Base-by-base conservation (phyloP, 2,797 vertebrate genomes). In the Potorous gilbertii region DNA sequence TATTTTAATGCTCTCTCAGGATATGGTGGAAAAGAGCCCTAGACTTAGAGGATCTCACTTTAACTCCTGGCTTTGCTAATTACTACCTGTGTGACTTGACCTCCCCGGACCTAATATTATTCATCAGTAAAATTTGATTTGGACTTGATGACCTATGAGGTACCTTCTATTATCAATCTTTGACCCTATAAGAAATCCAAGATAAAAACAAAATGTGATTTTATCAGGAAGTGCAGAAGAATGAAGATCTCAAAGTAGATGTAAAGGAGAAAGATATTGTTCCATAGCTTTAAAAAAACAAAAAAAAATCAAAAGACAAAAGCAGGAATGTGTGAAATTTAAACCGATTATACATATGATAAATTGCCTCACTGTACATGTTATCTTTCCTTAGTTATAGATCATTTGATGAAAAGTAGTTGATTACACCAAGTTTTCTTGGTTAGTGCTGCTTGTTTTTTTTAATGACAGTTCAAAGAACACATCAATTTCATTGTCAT, bases 381-480 rank as follows among this genome's bases (percentile, higher is more conserved):
- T 56, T 97, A 93, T 96, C 21, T 93, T 89, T 92, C 90, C 91
- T 89, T 50, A 74, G 93, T 96, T 96, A 95, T 57, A 97, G 66
- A 97, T 93, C 91, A 93, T 96, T 97, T 97, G 96, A 94, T 96
- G 96, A 93, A 93, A 97, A 91, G 8, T 96, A 97, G 97, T 21
- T 96, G 66, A 97, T 97, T 97, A 96, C 95, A 98, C 92, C 54
- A 97, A 95, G 95, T 97, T 97, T 93, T 94, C 95, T 56, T 59
- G 95, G 96, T 94, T 0, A 0, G 56, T 29, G 29, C 91, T 62
- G 28, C 10, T 62, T 59, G 27, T 34, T 34, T 98, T 98, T 98
- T 97, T 94, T 97, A 98, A 95, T 97, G 97, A 97, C 97, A 98
- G 94, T 97, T 97, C 95, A 96, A 94, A 92, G 93, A 97, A 97